Base-by-base conservation (phyloP, 2,797 vertebrate species). In the Chloroceryle inda region DNA sequence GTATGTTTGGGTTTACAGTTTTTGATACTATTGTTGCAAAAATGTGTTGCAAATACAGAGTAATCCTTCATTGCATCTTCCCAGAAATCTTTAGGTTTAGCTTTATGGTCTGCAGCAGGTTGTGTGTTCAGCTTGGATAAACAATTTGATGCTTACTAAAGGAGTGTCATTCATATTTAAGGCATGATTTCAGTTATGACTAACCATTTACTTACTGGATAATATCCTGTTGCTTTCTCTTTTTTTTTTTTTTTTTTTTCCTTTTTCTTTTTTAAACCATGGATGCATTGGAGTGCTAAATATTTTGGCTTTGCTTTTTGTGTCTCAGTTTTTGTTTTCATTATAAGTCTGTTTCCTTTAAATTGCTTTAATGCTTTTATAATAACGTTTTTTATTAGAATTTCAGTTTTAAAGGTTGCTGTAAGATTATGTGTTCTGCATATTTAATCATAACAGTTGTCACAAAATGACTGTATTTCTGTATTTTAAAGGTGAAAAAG, bases 401-500 rank as follows among this genome's bases (percentile, higher is more conserved):
- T 89, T 72, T 92, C 81, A 90, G 67, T 86, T 90, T 95, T 89
- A 86, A 89, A 94, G 92, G 59, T 74, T 96, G 45, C 90, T 96
- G 62, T 92, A 94, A 90, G 55, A 96, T 68, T 94, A 38, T 96
- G 15, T 92, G 89, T 97, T 96, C 52, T 94, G 75, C 58, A 81
- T 77, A 85, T 76, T 96, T 83, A 56, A 83, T 96, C 49, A 37
- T 37, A 87, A 67, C 24, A 73, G 49, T 86, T 74, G 73, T 93
- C 91, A 94, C 47, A 42, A 82, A 96, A 94, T 95, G 37, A 79
- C 55, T 82, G 11, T 81, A 62, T 93, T 67, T 96, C 82, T 97
- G 56, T 98, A 94, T 98, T 97, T 97, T 96, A 84, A 98, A 99
- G 99, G 99, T 98, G 99, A 99, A 97, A 99, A 99, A 97, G 99